Evolutionary conservation across 2,888 invertebrate genomes (phyloP), one percentile per base, ranked within the genome.

Genomic region (Xanthorhoe designata): DNA sequence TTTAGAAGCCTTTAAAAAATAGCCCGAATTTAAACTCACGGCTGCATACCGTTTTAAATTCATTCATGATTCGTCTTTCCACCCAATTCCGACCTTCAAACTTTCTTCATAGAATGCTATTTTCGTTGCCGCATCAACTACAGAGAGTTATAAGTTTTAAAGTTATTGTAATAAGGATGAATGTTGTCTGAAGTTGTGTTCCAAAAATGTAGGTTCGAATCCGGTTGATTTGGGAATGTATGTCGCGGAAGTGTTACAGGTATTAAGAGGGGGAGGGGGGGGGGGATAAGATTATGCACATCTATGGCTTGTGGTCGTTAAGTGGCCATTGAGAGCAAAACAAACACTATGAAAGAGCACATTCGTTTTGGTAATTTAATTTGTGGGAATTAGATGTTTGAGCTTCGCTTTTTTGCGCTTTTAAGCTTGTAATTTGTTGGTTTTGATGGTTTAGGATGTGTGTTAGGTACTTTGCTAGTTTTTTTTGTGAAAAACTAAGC

Each of bases 201-300:
- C 75, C 88, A 82, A 88, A 90, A 85, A 89, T 88, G 81, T 90
- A 82, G 90, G 88, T 81, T 80, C 77, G 82, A 86, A 87, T 90
- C 88, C 89, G 90, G 87, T 90, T 85, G 88, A 86, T 87, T 88
- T 86, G 83, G 85, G 87, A 87, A 91, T 91, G 86, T 91, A 81
- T 86, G 90, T 72, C 91, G 79, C 78, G 78, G 82, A 91, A 83
- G 89, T 90, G 77, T 89, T 81, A 68, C 84, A 76, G 71, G 77
- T 77, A 74, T 71, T 75, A 63, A 64, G 32, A 32, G 32, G 76
- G 78, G 72, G 78, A 72, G 75, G 76, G 69, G 78, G 70, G 75
- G 73, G 71, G 72, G 76, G 71, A 78, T 76, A 71, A 80, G 79
- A 84, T 86, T 86, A 87, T 86, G 85, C 85, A 81, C 78, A 84